These are phyloP conservation scores for Cynocephalus volans DNA, from an alignment of 2,113 vertebrate species.

Conservation along the genomic window DNA sequence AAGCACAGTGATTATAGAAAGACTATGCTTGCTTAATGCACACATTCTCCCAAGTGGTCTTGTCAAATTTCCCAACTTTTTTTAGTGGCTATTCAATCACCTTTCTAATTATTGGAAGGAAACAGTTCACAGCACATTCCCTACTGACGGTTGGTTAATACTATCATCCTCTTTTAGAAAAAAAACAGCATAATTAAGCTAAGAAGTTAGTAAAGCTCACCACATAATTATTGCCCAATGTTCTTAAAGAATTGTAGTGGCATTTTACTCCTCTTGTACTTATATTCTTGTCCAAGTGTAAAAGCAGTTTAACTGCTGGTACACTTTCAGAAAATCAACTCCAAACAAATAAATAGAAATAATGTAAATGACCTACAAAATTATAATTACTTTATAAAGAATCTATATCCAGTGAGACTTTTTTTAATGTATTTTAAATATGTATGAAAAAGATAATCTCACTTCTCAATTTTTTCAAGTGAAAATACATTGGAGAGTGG, in stretches of 20 bases:
- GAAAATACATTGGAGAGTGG: neutral
- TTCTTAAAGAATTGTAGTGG: slow-evolving; percentile 19
- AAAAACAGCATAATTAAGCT: slow-evolving; percentile 38
- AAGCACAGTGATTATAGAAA: slow-evolving; percentile 78
- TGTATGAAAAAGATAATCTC: neutral
- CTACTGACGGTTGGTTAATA: slow-evolving; percentile 14
- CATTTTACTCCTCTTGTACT: neutral
- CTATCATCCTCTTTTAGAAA: slow-evolving; percentile 51
- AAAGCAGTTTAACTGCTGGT: slow-evolving; percentile 10
- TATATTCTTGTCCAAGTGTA: neutral
- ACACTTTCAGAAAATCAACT: neutral
- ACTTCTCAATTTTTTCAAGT: neutral
- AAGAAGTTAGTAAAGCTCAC: slow-evolving; percentile 65
- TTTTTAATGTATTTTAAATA: neutral
- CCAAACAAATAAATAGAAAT: slow-evolving; percentile 15
- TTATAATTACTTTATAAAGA: neutral
- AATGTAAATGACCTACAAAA: neutral
- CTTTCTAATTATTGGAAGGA: slow-evolving; percentile 75
- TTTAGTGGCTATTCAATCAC: slow-evolving; percentile 75
- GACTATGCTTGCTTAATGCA: slow-evolving; percentile 63
- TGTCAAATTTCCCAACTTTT: slow-evolving; percentile 70
- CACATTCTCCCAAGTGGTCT: slow-evolving; percentile 66
- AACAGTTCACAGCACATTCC: slow-evolving; percentile 57
- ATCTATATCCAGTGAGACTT: neutral
- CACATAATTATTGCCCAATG: slow-evolving; percentile 37